These are phyloP conservation scores for Drosophila nigrodunni DNA, from an alignment of 1,140 invertebrate genomes.

Conservation along the genomic window DNA sequence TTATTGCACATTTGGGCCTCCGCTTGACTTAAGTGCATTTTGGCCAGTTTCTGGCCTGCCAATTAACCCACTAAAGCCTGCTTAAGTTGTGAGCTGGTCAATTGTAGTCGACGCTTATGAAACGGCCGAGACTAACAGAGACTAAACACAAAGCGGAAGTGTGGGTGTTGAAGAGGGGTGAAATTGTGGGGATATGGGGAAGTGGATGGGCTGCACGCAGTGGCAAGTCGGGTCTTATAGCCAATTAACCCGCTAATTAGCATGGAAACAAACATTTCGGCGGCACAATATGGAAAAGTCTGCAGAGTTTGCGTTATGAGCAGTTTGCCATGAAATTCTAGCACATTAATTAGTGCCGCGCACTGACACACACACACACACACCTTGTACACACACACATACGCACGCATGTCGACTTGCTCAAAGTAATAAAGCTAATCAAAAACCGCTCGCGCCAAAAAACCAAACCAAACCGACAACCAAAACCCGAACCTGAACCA, in stretches of 20 bases:
- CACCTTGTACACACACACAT: constrained; percentile 7
- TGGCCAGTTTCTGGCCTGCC: constrained; percentile 41
- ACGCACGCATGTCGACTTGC: constrained; percentile 29
- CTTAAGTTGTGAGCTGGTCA: constrained; percentile 36
- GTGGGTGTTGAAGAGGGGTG: too few relatives aligned
- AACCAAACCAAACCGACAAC: constrained; percentile 31
- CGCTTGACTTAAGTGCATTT: constrained; percentile 65
- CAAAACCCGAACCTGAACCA: constrained; percentile 67
- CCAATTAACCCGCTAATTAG: constrained; percentile 82
- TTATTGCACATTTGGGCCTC: constrained; percentile 53
- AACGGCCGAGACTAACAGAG: neutral
- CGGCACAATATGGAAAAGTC: constrained; percentile 61
- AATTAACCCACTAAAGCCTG: constrained; percentile 63
- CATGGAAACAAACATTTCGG: constrained; percentile 67
- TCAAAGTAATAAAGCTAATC: constrained; percentile 82
- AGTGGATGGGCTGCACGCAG: constrained; percentile 9
- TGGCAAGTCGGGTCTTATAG: constrained; percentile 54
- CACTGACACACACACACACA: constrained; percentile 18
- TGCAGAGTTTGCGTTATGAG: constrained; percentile 49
- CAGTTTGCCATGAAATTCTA: constrained; percentile 56
- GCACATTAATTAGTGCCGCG: constrained; percentile 72
- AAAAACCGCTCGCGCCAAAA: constrained; percentile 71
- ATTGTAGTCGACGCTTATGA: neutral
- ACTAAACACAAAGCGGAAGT: too few relatives aligned
- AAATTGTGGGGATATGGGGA: neutral